phyloP scores from a whole-genome alignment of 2,888 invertebrate species.

The Anarsia innoxiella region DNA sequence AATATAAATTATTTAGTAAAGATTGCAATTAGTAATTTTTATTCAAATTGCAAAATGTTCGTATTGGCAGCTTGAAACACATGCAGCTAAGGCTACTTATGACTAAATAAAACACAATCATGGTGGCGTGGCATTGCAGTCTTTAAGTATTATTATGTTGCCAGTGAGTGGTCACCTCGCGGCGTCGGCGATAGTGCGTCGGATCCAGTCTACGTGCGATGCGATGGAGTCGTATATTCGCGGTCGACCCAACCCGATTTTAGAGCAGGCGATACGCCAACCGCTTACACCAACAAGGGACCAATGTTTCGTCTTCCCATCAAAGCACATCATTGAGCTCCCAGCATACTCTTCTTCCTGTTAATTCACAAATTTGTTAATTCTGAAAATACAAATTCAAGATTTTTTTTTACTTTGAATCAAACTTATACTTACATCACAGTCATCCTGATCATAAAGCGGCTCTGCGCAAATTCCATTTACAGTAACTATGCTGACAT shows the following conservation, averaged over 20 bases:
- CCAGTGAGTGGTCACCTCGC: conserved; percentile 49
- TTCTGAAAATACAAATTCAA: too few species aligned
- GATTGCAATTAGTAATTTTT: too few species aligned
- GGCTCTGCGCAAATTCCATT: conserved; percentile 90
- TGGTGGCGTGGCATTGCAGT: conserved; percentile 34
- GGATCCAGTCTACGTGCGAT: conserved; percentile 90
- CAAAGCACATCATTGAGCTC: conserved; percentile 88
- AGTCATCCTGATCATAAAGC: conserved; percentile 85
- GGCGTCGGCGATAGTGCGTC: conserved; percentile 79
- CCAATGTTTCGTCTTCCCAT: conserved; percentile 83
- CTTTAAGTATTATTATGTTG: conserved; percentile 28
- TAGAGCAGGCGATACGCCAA: conserved; percentile 90
- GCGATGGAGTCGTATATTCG: conserved; percentile 88
- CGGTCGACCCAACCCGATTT: conserved; percentile 84
- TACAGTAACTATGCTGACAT: conserved; percentile 87
- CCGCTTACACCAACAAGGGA: conserved; percentile 86
- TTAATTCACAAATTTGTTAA: too few species aligned
- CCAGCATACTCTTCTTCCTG: conserved; percentile 93
- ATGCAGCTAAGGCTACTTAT: conserved; percentile 1
- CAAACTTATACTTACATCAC: conserved; percentile 86
- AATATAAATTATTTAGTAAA: too few species aligned
- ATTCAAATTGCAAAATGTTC: not conserved
- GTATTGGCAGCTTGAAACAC: not conserved
- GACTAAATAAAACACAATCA: conserved; percentile 16
- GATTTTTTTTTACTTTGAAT: too few species aligned